Percentiles rank a stretch among this genome's conserved stretches.
These are phyloP conservation scores for Pipistrellus pipistrellus DNA, from an alignment of 2,797 vertebrate species.

Conservation along the genomic window DNA sequence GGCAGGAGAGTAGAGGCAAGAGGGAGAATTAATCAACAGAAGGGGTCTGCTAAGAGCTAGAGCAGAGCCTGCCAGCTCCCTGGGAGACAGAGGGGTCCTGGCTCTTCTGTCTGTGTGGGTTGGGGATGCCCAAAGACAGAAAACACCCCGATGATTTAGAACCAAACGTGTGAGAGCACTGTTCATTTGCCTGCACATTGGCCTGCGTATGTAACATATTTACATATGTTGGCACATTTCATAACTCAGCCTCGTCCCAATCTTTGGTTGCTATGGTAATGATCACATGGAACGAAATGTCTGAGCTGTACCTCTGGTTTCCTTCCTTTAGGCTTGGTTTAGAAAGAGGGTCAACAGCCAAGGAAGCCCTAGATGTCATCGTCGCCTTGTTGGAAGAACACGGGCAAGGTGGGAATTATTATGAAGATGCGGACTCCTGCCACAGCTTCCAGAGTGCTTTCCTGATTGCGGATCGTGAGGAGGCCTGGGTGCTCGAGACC, in stretches of 20 bases:
- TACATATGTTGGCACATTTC: neutral
- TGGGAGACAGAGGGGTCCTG: neutral
- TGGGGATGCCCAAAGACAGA: neutral
- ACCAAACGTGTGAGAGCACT: neutral
- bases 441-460: slow-evolving; percentile 90
- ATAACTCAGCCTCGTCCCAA: neutral
- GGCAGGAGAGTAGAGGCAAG: neutral
- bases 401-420: slow-evolving; percentile 91
- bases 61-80: neutral
- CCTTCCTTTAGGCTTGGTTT: slow-evolving; percentile 88
- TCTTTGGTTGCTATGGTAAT: neutral
- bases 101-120: neutral
- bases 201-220: neutral
- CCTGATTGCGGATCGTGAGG: slow-evolving; percentile 89
- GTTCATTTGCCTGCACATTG: neutral
- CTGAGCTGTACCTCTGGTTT: neutral
- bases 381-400: slow-evolving; percentile 89
- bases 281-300: neutral
- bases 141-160: neutral
- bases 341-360: slow-evolving; percentile 90
- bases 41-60: neutral
- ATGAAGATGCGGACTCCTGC: slow-evolving; percentile 87
- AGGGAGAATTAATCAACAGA: neutral
- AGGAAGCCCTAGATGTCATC: slow-evolving; percentile 89
- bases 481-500: slow-evolving; percentile 91